Evolutionary conservation across 2,888 invertebrate genomes (phyloP), one percentile per base, ranked within the genome.

Genomic region (Protonemura montana): DNA sequence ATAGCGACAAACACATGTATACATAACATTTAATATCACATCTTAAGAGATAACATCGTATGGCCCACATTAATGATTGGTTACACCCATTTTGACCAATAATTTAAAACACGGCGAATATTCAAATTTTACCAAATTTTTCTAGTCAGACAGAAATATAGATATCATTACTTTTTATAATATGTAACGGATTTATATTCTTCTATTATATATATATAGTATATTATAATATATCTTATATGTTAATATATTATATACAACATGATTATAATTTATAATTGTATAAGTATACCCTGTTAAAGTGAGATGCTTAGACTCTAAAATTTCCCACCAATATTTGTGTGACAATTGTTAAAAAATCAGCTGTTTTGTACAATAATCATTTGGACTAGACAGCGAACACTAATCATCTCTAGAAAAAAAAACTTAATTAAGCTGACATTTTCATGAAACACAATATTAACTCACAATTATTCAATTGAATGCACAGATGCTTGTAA

Each of bases 291-390:
- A 59, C 59, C 59, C 59, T 59, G 59, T 59, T 59, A 59, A 21
- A 59, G 59, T 59, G 59, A 59, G 3, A 59, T 59, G n/a, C 35
- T 35, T 35, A 35, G 3, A 10, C 35, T 35, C n/a, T n/a, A n/a
- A n/a, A 35, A 6, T 35, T 35, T 35, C 10, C 35, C 35, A 35
- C 21, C 59, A 59, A 59, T 59, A 59, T 21, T 16, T 59, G 3
- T 59, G 59, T 21, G 16, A 2, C 2, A 2, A 1, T 59, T 21
- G 59, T 59, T 59, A 7, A 59, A 59, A 59, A 59, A 77, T 30
- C n/a, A 85, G 7, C 26, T 59, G 21, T 13, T 59, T 59, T 59
- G 28, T 59, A 85, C 76, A 85, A 85, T 30, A 41, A 82, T 16
- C 25, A 25, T 82, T 59, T 59, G 59, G 59, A 59, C 13, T 35